Evolutionary conservation across 2,113 vertebrate species (phyloP).

Genomic region (Leptocoma aspasia): DNA sequence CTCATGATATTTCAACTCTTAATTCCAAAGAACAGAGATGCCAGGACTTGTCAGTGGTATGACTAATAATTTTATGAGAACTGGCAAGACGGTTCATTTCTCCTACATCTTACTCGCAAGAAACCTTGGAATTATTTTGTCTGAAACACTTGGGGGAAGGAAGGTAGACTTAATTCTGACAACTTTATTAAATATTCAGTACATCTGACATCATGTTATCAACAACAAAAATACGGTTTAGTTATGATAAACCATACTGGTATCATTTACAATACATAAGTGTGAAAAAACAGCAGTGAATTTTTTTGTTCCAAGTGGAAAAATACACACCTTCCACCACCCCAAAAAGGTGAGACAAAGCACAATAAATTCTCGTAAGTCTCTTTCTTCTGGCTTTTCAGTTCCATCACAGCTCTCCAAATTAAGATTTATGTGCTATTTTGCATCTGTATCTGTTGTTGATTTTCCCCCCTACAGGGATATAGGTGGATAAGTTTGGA

Average conservation of each 20-base stretch:
- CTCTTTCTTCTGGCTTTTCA: not conserved
- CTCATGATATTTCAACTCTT: not conserved
- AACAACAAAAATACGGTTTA: not conserved
- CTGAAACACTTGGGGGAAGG: not conserved
- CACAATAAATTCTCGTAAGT: not conserved
- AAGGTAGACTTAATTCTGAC: not conserved
- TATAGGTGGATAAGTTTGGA: conserved; percentile 36
- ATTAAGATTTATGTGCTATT: conserved; percentile 16
- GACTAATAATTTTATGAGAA: not conserved
- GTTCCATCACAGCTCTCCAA: not conserved
- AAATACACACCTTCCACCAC: fast-evolving
- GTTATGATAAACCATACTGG: not conserved
- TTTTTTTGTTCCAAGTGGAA: not conserved
- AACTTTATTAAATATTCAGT: not conserved
- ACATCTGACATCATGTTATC: not conserved
- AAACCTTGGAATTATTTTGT: not conserved
- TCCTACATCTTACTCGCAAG: not conserved
- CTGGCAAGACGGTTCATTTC: not conserved
- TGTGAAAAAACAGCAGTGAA: not conserved
- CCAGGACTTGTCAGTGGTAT: not conserved
- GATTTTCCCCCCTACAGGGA: not conserved
- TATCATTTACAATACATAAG: not conserved
- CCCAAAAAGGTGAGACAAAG: not conserved
- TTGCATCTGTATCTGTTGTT: conserved; percentile 10
- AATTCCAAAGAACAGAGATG: not conserved